Conservation (phyloP, 2,113 vertebrate genomes). For the Budorcas taxicolor region DNA sequence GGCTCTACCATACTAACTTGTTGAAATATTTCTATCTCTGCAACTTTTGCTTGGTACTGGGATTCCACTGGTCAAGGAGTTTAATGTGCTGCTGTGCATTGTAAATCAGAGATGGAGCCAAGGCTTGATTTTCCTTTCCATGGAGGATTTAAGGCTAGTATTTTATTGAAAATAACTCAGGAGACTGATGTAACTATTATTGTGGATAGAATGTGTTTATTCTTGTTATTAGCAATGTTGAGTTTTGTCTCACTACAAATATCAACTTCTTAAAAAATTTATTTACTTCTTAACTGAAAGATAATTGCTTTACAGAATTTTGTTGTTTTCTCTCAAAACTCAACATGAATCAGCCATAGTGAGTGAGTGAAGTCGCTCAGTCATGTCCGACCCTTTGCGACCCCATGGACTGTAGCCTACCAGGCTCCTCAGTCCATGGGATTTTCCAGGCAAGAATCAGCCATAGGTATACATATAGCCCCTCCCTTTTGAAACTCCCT, state of each 20-base stretch:
- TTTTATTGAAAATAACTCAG: not conserved
- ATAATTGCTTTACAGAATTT: not conserved
- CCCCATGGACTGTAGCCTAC: no score
- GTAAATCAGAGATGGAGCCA: not conserved
- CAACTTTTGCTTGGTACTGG: not conserved
- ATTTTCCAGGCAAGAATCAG: not conserved
- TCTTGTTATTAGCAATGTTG: not conserved
- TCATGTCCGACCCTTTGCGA: no score
- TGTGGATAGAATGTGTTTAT: not conserved
- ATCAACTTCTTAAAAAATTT: not conserved
- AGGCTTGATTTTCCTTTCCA: not conserved
- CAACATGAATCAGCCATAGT: not conserved
- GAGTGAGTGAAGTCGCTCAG: no score
- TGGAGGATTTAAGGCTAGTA: not conserved
- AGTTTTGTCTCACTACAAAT: not conserved
- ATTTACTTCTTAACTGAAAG: not conserved
- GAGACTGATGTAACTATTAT: not conserved
- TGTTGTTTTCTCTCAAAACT: not conserved
- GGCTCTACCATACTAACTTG: not conserved
- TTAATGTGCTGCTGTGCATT: not conserved
- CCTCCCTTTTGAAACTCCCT: not conserved
- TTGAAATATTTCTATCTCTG: constrained; percentile 38
- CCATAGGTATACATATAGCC: not conserved
- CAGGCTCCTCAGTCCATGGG: no score
- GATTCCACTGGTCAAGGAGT: not conserved